Conservation (phyloP, 2,113 vertebrate genomes). For the Apodemus sylvaticus region DNA sequence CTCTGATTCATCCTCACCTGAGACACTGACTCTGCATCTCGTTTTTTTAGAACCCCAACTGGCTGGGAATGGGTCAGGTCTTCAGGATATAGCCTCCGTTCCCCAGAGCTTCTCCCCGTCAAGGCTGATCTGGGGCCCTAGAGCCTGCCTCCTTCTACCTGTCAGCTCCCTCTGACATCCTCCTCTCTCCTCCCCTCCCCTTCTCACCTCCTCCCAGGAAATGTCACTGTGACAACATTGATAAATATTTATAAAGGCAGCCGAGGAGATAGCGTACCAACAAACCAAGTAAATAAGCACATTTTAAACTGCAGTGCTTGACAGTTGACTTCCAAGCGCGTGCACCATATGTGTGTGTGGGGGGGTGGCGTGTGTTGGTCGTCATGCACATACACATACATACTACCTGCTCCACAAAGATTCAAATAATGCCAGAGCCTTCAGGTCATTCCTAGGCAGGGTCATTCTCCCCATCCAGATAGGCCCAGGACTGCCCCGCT, state of each 20-base stretch:
- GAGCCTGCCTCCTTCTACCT: neutral
- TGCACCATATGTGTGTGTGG: neutral
- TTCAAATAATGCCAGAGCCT: neutral
- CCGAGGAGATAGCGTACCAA: constrained; percentile 16
- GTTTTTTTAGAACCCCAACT: neutral
- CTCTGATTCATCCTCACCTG: neutral
- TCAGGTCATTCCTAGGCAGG: neutral
- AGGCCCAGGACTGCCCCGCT: neutral
- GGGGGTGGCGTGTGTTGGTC: neutral
- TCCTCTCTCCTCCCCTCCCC: neutral
- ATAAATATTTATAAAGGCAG: constrained; percentile 78
- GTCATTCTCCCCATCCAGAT: neutral
- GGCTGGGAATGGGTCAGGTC: neutral
- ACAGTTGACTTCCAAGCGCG: constrained; percentile 18
- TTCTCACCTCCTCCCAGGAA: constrained; percentile 63
- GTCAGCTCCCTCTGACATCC: constrained; percentile 43
- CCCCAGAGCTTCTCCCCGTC: too few species aligned
- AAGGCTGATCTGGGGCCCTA: too few species aligned
- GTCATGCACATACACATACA: neutral
- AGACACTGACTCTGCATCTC: neutral
- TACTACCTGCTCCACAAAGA: neutral
- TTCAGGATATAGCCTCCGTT: fast-evolving
- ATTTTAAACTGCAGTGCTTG: constrained; percentile 58
- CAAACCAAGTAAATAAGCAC: constrained; percentile 66
- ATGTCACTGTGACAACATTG: constrained; percentile 59